A percentile compares a stretch with the other conserved stretches of the same genome.
Conservation (phyloP, 1,140 invertebrate genomes). For the Pogonognathellus flavescens region DNA sequence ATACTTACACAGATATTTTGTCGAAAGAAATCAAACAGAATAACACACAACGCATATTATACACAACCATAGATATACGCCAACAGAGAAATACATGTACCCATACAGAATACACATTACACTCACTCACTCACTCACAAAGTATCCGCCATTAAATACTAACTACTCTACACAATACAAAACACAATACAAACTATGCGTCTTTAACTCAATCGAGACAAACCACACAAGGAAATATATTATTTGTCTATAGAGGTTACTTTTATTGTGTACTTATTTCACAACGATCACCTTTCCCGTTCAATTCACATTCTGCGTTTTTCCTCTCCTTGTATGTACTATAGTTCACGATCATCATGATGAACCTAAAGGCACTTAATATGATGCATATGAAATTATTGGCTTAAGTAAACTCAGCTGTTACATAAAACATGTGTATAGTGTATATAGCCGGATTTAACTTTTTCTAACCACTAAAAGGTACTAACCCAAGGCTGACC, state of each 20-base stretch:
- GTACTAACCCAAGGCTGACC: too few species aligned
- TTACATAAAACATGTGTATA: not conserved
- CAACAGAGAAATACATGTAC: too few species aligned
- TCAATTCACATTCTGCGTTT: not conserved
- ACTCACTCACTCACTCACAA: not conserved
- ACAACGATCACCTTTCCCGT: conserved; percentile 17
- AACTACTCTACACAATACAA: not conserved
- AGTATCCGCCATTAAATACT: not conserved
- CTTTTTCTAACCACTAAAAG: not conserved
- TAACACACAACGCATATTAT: too few species aligned
- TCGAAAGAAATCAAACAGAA: conserved; percentile 22
- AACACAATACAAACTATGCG: not conserved
- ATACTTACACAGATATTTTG: conserved; percentile 32
- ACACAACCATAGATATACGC: too few species aligned
- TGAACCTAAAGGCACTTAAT: conserved; percentile 33
- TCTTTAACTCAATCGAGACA: conserved; percentile 38
- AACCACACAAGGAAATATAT: conserved; percentile 40
- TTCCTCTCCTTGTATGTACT: not conserved
- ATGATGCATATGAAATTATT: not conserved
- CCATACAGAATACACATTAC: conserved; percentile 12
- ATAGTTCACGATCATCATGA: not conserved
- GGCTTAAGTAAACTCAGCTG: conserved; percentile 29
- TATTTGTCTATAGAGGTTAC: conserved; percentile 14
- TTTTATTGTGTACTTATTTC: conserved; percentile 20
- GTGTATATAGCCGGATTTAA: conserved; percentile 24